A percentile compares a stretch with the other conserved stretches of the same genome.
phyloP scores from a whole-genome alignment of 2,888 invertebrate genomes.

The Ichneumoninae sp. region DNA sequence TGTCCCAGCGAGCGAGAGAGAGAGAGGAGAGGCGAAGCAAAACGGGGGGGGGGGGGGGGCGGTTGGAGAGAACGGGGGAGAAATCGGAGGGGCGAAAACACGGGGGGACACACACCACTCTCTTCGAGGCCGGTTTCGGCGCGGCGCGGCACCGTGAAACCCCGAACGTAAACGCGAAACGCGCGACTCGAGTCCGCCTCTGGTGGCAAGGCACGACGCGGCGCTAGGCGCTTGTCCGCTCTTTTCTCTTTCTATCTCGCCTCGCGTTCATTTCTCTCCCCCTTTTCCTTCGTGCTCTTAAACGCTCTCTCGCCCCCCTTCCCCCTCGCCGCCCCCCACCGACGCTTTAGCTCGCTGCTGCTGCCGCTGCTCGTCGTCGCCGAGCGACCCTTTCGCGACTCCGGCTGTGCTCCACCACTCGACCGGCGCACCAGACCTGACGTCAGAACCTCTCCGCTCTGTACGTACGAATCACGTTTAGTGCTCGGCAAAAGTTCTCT shows the following conservation, averaged over 20 bases:
- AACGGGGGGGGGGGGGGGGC: background rate
- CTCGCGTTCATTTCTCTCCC: conserved; percentile 45
- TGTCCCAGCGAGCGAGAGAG: conserved; percentile 46
- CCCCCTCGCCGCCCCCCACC: conserved; percentile 37
- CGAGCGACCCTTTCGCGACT: conserved; percentile 61
- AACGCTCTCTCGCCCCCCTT: conserved; percentile 59
- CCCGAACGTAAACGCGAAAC: conserved; percentile 60
- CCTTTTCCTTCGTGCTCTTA: conserved; percentile 31
- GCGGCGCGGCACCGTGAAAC: conserved; percentile 48
- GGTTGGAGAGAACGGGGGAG: conserved; percentile 29
- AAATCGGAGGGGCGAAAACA: conserved; percentile 32
- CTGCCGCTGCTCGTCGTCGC: conserved; percentile 34
- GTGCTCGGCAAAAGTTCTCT: conserved; percentile 31
- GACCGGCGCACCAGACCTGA: conserved; percentile 54
- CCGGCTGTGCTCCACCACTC: conserved; percentile 39
- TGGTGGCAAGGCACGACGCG: conserved; percentile 55
- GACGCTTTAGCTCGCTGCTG: conserved; percentile 43
- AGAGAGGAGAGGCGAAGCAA: conserved; percentile 14
- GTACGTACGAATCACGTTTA: background rate
- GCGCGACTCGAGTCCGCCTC: conserved; percentile 51
- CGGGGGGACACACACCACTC: conserved; percentile 33
- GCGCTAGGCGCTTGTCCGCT: conserved; percentile 44
- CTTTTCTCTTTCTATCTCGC: conserved; percentile 44
- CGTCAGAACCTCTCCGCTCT: conserved; percentile 41
- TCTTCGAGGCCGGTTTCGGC: conserved; percentile 55